These are phyloP conservation scores for Sebastolobus altivelis DNA, from an alignment of 2,797 vertebrate species.

Conservation along the genomic window DNA sequence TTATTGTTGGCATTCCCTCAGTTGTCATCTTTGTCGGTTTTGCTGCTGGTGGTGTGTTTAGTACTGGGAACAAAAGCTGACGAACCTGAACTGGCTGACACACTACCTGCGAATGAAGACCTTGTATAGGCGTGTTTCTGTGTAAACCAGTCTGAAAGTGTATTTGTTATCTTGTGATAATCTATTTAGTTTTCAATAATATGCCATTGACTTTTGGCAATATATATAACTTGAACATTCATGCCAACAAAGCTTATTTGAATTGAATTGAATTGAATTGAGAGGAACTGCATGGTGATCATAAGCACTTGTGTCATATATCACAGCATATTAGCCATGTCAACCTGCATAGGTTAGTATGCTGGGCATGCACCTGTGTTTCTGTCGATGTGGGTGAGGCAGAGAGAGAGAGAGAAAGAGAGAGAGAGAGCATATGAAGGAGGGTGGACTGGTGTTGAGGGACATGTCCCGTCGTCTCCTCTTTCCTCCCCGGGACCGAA, in stretches of 20 bases:
- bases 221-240: too few species aligned
- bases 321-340: slow-evolving; percentile 28
- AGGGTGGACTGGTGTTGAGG: slow-evolving; percentile 12
- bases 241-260: too few species aligned
- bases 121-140: slow-evolving; percentile 7
- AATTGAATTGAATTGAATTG: too few species aligned
- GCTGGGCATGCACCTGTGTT: slow-evolving; percentile 51
- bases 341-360: slow-evolving; percentile 28
- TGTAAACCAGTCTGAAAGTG: not conserved
- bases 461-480: slow-evolving; percentile 32
- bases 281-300: slow-evolving; percentile 10
- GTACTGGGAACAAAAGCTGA: slow-evolving; percentile 52
- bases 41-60: slow-evolving; percentile 25
- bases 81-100: slow-evolving; percentile 61
- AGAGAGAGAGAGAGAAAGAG: slow-evolving; percentile 3
- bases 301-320: slow-evolving; percentile 34
- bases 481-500: slow-evolving; percentile 29
- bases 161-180: too few species aligned
- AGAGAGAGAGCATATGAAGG: not conserved
- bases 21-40: slow-evolving; percentile 11
- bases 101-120: slow-evolving; percentile 13
- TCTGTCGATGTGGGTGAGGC: slow-evolving; percentile 63
- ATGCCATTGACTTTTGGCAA: too few species aligned
- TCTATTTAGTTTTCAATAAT: too few species aligned
- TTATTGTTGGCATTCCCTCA: not conserved